phyloP scores from a whole-genome alignment of 1,140 invertebrate species.

The Heliothis subflexa region DNA sequence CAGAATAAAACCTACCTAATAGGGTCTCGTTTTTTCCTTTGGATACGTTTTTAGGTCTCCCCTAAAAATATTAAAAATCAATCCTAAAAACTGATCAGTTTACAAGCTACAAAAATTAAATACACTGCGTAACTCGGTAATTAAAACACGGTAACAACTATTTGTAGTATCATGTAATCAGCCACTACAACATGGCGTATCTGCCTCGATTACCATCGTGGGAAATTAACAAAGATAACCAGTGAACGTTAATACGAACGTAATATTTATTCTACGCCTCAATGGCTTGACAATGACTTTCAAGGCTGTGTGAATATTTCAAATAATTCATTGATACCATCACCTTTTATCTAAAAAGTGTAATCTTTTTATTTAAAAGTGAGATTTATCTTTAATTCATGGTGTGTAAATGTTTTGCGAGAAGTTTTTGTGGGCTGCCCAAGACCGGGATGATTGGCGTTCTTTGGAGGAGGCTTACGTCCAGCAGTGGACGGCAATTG shows the following conservation, averaged over 20 bases:
- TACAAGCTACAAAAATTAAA: too few relatives aligned
- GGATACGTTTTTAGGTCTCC: too few relatives aligned
- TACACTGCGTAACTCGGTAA: too few relatives aligned
- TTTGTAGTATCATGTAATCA: not conserved
- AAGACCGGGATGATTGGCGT: too few relatives aligned
- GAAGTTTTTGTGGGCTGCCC: too few relatives aligned
- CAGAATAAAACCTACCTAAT: too few relatives aligned
- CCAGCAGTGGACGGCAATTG: too few relatives aligned
- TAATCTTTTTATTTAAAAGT: not conserved
- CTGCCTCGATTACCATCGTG: not conserved
- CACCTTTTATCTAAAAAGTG: not conserved
- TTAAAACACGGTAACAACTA: too few relatives aligned
- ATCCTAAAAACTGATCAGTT: too few relatives aligned
- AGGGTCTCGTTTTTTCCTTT: too few relatives aligned
- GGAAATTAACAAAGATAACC: not conserved
- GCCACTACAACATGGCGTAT: not conserved
- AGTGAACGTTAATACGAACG: slow-evolving; percentile 1
- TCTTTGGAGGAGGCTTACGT: too few relatives aligned
- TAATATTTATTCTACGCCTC: slow-evolving; percentile 1
- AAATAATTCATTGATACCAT: not conserved
- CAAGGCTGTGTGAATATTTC: slow-evolving; percentile 26
- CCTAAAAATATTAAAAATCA: too few relatives aligned
- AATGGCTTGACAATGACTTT: not conserved
- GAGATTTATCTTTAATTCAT: not conserved
- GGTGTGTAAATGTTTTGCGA: not conserved